These are phyloP conservation scores for Papilio helenus DNA, from an alignment of 1,140 invertebrate species.

Conservation along the genomic window DNA sequence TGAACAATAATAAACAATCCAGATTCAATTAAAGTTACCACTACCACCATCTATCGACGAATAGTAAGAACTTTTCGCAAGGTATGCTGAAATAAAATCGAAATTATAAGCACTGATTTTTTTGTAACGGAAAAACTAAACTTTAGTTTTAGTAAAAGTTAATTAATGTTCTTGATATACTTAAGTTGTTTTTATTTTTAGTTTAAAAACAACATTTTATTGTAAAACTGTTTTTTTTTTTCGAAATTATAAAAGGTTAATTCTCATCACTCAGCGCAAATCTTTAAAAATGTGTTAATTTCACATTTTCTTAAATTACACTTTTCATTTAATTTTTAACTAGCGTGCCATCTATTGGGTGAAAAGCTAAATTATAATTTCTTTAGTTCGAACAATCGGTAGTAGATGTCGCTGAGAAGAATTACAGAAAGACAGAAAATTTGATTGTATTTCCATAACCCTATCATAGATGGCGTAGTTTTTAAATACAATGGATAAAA, in stretches of 20 bases:
- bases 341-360: slow-evolving; percentile 37
- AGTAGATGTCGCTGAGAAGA: background rate
- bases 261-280: too few relatives aligned
- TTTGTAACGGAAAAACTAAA: too few relatives aligned
- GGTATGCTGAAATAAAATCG: too few relatives aligned
- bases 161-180: too few relatives aligned
- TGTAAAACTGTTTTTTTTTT: too few relatives aligned
- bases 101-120: too few relatives aligned
- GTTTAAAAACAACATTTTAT: too few relatives aligned
- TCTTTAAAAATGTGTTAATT: background rate
- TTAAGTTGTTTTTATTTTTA: too few relatives aligned
- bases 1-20: slow-evolving; percentile 54
- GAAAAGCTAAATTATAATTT: background rate
- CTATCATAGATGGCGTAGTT: background rate
- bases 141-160: too few relatives aligned
- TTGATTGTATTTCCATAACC: background rate
- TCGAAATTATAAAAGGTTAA: too few relatives aligned
- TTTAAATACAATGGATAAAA: background rate
- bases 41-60: slow-evolving; percentile 55
- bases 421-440: background rate
- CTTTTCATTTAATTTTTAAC: background rate
- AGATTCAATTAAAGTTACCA: background rate
- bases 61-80: slow-evolving; percentile 44
- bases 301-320: background rate
- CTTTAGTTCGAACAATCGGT: background rate